Evolutionary conservation across 2,797 vertebrate species (phyloP).

Genomic region (Gymnopithys bicolor): DNA sequence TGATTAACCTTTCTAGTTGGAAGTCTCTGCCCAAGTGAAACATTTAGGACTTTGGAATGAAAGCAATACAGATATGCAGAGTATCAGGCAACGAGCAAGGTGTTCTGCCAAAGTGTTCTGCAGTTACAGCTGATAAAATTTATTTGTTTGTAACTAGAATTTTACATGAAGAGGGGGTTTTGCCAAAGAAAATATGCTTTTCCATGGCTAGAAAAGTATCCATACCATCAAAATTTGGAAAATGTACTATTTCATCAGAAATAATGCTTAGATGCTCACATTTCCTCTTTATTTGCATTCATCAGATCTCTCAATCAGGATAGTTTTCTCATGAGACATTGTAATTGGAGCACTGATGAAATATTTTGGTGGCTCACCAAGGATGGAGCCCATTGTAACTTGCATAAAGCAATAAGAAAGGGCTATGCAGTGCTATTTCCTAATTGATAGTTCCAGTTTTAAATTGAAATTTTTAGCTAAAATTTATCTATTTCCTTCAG

Average conservation of each 20-base stretch:
- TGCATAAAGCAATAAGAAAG: background rate
- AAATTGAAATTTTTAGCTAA: background rate
- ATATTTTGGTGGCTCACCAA: background rate
- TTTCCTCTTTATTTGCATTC: background rate
- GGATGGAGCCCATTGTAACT: background rate
- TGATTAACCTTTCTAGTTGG: slow-evolving; percentile 15
- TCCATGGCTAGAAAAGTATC: background rate
- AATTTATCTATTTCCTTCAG: rapidly evolving
- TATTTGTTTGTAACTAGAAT: slow-evolving; percentile 16
- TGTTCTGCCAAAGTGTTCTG: background rate
- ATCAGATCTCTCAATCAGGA: background rate
- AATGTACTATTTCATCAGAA: background rate
- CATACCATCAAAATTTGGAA: background rate
- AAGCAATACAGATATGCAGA: background rate
- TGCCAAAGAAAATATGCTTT: background rate
- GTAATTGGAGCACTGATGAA: background rate
- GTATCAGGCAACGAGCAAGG: background rate
- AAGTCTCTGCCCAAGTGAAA: slow-evolving; percentile 10
- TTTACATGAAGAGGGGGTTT: background rate
- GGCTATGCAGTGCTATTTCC: background rate
- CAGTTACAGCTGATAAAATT: background rate
- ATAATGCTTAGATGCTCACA: background rate
- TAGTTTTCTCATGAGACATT: background rate
- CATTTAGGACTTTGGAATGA: background rate
- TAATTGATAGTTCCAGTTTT: background rate